Evolutionary conservation across 2,888 invertebrate species (phyloP).

Genomic region (Drosophila neotestacea): DNA sequence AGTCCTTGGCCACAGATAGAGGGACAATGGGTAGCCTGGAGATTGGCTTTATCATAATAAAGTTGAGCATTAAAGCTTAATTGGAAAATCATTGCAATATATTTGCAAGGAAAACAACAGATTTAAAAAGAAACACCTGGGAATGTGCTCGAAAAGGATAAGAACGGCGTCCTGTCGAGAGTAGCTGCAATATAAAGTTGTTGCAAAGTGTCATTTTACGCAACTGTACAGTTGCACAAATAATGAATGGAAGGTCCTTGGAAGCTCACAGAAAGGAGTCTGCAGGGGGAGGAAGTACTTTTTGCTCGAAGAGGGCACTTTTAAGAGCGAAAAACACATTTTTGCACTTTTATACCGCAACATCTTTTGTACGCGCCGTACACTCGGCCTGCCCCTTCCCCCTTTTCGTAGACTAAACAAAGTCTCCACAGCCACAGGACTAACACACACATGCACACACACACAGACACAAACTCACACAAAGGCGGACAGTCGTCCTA

Average conservation of each 20-base stretch:
- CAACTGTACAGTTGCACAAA: constrained; percentile 77
- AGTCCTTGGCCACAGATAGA: background rate
- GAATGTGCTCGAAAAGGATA: constrained; percentile 31
- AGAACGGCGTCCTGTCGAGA: constrained; percentile 24
- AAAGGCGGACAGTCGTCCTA: constrained; percentile 38
- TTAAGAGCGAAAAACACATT: constrained; percentile 79
- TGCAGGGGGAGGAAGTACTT: background rate
- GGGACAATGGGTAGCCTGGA: too few species aligned
- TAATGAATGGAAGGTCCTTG: constrained; percentile 36
- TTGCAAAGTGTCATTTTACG: constrained; percentile 66
- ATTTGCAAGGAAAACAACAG: constrained; percentile 32
- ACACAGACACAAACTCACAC: constrained; percentile 12
- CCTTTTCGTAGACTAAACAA: constrained; percentile 36
- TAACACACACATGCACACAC: constrained; percentile 24
- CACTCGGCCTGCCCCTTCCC: constrained; percentile 21
- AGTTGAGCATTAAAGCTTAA: constrained; percentile 56
- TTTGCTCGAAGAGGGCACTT: constrained; percentile 43
- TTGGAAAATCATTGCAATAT: constrained; percentile 56
- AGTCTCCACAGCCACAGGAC: constrained; percentile 47
- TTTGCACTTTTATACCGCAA: constrained; percentile 81
- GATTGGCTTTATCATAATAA: constrained; percentile 4
- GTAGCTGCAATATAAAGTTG: constrained; percentile 23
- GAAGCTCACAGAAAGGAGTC: background rate
- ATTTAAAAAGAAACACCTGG: constrained; percentile 17
- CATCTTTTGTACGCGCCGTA: constrained; percentile 69